phyloP scores from a whole-genome alignment of 2,888 invertebrate genomes.

The Beris morrisii region DNA sequence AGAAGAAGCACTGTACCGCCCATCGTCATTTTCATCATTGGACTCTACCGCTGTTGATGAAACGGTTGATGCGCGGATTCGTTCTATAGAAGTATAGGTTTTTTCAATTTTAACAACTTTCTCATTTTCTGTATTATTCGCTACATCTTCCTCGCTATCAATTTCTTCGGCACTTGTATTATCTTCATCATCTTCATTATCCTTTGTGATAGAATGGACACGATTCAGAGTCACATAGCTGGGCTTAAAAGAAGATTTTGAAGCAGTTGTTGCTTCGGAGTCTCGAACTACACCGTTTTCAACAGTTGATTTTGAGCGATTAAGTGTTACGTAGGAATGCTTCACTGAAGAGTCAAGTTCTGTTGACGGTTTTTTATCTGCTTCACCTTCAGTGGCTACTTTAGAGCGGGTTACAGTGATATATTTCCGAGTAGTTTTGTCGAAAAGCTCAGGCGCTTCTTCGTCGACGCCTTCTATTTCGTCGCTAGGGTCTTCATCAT shows the following conservation, averaged over 20 bases:
- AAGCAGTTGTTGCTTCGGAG: neutral
- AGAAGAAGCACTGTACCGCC: too few relatives aligned
- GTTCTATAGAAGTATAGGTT: too few relatives aligned
- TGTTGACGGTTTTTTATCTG: neutral
- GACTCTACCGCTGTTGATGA: too few relatives aligned
- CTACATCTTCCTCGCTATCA: slow-evolving; percentile 20
- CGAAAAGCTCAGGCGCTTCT: neutral
- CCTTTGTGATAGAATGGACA: too few relatives aligned
- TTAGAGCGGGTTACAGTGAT: slow-evolving; percentile 13
- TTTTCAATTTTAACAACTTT: too few relatives aligned
- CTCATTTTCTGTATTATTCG: neutral
- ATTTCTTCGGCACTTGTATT: slow-evolving; percentile 33
- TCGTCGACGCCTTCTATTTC: slow-evolving; percentile 10
- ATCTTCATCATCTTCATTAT: slow-evolving; percentile 37
- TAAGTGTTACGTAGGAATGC: neutral
- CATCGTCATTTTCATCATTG: too few relatives aligned
- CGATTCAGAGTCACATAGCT: too few relatives aligned
- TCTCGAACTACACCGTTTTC: neutral
- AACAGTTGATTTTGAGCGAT: neutral
- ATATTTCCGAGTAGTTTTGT: slow-evolving; percentile 20
- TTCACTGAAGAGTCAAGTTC: neutral
- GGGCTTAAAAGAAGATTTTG: neutral
- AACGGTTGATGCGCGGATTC: too few relatives aligned
- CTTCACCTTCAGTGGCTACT: neutral
- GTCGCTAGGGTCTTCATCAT: slow-evolving; percentile 14